Conservation (phyloP, 2,113 vertebrate species). For the Ammospiza caudacuta region DNA sequence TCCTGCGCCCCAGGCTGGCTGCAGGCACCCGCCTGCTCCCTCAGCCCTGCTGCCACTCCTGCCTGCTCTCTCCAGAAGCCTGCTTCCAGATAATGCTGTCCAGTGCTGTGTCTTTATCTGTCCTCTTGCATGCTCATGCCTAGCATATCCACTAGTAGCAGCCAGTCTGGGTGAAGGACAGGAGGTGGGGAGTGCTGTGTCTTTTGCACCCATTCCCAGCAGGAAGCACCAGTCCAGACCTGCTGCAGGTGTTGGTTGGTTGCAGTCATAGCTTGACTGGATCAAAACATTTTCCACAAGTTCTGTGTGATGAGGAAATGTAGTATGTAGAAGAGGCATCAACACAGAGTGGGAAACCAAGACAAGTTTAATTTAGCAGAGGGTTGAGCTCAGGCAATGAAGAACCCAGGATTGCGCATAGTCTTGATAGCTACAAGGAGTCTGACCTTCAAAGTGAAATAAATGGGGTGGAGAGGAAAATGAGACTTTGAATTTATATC, state of each 20-base stretch:
- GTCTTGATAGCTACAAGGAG: not conserved
- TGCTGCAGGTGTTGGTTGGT: not conserved
- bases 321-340: accelerated
- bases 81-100: not conserved
- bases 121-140: not conserved
- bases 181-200: not conserved
- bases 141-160: not conserved
- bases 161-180: not conserved
- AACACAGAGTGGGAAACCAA: not conserved
- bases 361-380: not conserved
- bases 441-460: not conserved
- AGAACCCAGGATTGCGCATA: not conserved
- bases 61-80: not conserved
- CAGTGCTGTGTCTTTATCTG: not conserved
- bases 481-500: not conserved
- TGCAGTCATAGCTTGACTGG: not conserved
- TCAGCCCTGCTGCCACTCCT: not conserved
- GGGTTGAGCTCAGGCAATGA: not conserved
- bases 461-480: not conserved
- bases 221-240: not conserved
- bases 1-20: accelerated
- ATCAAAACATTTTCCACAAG: not conserved
- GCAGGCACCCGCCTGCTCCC: accelerated
- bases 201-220: accelerated
- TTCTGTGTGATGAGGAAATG: not conserved